Percentiles rank a stretch among this genome's conserved stretches.
phyloP scores from a whole-genome alignment of 2,113 vertebrate genomes.

The Apaloderma vittatum region DNA sequence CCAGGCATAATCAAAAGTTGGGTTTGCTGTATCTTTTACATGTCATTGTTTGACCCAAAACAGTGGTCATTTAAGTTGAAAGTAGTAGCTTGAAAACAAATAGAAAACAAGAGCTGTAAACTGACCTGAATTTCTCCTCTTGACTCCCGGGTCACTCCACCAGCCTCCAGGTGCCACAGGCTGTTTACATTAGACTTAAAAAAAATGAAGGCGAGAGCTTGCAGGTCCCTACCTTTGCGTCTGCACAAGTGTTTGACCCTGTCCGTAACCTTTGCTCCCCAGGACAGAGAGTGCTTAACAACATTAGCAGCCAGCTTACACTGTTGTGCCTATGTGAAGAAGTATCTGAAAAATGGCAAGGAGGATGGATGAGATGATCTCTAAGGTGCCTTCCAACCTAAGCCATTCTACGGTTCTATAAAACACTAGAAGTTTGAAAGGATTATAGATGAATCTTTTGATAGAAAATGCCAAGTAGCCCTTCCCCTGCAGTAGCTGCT shows the following conservation, averaged over 20 bases:
- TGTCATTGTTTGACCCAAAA: constrained; percentile 4
- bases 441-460: not conserved
- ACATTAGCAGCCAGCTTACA: not conserved
- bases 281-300: not conserved
- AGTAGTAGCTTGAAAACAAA: constrained; percentile 31
- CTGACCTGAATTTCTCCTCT: constrained; percentile 55
- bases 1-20: not conserved
- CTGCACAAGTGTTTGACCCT: not conserved
- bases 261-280: not conserved
- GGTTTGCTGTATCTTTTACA: constrained; percentile 21
- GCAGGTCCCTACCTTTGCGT: not conserved
- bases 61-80: constrained; percentile 23
- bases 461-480: not conserved
- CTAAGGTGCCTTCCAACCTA: no score
- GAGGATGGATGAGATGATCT: no score
- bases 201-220: not conserved
- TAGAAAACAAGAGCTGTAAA: constrained; percentile 58
- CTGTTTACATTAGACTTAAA: constrained; percentile 47
- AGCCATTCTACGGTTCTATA: no score
- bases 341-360: not conserved
- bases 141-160: constrained; percentile 50
- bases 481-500: not conserved
- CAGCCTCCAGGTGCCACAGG: constrained; percentile 33
- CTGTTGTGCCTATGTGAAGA: not conserved
- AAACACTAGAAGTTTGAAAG: not conserved